phyloP scores from a whole-genome alignment of 2,888 invertebrate species.

The Diloba caeruleocephala region DNA sequence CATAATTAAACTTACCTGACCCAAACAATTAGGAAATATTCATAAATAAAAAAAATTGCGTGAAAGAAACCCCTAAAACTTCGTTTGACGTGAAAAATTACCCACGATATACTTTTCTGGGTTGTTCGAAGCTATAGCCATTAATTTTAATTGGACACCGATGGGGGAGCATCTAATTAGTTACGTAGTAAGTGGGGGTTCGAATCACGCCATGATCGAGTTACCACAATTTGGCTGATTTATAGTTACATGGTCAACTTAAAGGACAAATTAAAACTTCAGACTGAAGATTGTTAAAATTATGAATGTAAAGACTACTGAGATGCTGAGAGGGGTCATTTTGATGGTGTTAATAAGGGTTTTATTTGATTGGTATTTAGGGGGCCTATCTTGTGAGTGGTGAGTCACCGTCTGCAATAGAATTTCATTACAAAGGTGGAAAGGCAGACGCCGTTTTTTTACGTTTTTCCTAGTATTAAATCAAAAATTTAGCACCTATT shows the following conservation, averaged over 20 bases:
- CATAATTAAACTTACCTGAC: not conserved
- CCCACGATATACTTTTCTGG: not conserved
- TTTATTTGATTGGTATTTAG: too few relatives aligned
- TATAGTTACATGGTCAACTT: slow-evolving; percentile 4
- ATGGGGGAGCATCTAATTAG: slow-evolving; percentile 22
- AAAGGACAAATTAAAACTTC: not conserved
- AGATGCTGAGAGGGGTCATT: too few relatives aligned
- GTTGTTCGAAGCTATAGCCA: slow-evolving; percentile 15
- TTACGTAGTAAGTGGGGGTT: slow-evolving; percentile 6
- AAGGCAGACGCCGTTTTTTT: too few relatives aligned
- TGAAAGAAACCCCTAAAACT: not conserved
- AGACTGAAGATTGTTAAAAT: too few relatives aligned
- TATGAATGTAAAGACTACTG: too few relatives aligned
- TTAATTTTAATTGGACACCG: slow-evolving; percentile 40
- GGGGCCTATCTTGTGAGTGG: too few relatives aligned
- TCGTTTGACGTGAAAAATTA: slow-evolving; percentile 16
- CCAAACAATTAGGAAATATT: not conserved
- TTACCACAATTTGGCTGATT: slow-evolving; percentile 12
- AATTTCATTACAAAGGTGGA: too few relatives aligned
- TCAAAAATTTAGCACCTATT: too few relatives aligned
- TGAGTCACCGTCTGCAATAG: too few relatives aligned
- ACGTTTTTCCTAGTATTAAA: too few relatives aligned
- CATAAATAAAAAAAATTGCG: slow-evolving; percentile 3
- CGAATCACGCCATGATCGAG: slow-evolving; percentile 9
- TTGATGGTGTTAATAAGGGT: too few relatives aligned